These are phyloP conservation scores for Daphoenositta chrysoptera DNA, from an alignment of 2,113 vertebrate genomes.

Conservation along the genomic window DNA sequence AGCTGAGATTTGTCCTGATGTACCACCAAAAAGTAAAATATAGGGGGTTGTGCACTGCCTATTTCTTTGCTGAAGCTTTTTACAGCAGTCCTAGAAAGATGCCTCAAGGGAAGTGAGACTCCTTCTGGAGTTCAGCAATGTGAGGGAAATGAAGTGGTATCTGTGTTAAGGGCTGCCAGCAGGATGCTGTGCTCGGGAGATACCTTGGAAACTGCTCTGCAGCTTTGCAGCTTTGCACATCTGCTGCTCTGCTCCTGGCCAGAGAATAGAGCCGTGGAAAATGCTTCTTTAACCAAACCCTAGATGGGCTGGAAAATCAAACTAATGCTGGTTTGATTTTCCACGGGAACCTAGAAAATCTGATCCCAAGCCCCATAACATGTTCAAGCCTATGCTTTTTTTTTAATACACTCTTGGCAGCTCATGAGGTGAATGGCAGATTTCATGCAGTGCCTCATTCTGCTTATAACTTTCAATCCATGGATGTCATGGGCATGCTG, in stretches of 20 bases:
- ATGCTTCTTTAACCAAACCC: constrained; percentile 13
- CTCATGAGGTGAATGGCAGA: not conserved
- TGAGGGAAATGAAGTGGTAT: not conserved
- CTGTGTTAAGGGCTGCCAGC: not conserved
- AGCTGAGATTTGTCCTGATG: not conserved
- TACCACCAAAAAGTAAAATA: not conserved
- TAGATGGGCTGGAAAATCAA: constrained; percentile 41
- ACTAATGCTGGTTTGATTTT: constrained; percentile 43
- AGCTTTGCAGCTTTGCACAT: not conserved
- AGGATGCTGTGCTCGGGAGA: not conserved
- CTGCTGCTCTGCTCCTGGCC: constrained; percentile 7
- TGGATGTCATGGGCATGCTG: not conserved
- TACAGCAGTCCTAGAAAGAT: not conserved
- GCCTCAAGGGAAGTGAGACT: not conserved
- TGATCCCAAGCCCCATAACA: not conserved
- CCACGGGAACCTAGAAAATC: constrained; percentile 31
- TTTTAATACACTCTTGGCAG: constrained; percentile 21
- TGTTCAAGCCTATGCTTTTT: not conserved
- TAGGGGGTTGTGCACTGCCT: not conserved
- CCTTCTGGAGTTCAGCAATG: not conserved
- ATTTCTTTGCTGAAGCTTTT: not conserved
- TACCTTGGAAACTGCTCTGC: not conserved
- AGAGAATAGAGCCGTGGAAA: constrained; percentile 19
- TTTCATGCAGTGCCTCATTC: not conserved
- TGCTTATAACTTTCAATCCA: not conserved